Conservation (phyloP, 2,113 vertebrate genomes). For the Leptobrachium ailaonicum region DNA sequence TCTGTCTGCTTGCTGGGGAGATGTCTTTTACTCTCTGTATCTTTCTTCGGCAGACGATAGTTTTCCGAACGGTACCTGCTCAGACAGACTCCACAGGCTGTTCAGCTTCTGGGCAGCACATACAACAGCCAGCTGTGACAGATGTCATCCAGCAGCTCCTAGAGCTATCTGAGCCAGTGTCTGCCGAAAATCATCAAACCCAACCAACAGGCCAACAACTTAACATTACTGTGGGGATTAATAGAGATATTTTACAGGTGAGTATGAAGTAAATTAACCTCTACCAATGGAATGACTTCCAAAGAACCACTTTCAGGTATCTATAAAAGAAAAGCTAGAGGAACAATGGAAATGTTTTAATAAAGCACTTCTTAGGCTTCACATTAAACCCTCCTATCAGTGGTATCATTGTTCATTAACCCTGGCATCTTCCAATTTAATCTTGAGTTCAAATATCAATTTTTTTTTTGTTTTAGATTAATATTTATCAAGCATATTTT, state of each 20-base stretch:
- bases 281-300: too few relatives aligned
- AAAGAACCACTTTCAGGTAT: too few relatives aligned
- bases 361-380: too few relatives aligned
- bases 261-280: slow-evolving; percentile 6
- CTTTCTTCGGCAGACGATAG: slow-evolving; percentile 66
- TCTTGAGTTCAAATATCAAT: too few relatives aligned
- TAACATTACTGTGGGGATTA: slow-evolving; percentile 86
- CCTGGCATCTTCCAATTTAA: too few relatives aligned
- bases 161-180: slow-evolving; percentile 89
- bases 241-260: slow-evolving; percentile 96
- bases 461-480: too few relatives aligned
- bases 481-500: too few relatives aligned
- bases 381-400: too few relatives aligned
- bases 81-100: slow-evolving; percentile 66
- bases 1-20: background rate
- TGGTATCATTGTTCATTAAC: too few relatives aligned
- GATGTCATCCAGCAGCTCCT: slow-evolving; percentile 97
- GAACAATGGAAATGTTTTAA: too few relatives aligned
- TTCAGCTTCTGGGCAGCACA: slow-evolving; percentile 69
- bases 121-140: slow-evolving; percentile 78
- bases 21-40: background rate
- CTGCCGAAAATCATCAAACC: slow-evolving; percentile 77
- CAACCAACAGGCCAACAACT: slow-evolving; percentile 77
- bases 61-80: slow-evolving; percentile 68
- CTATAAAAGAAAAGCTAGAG: too few relatives aligned